Conservation (phyloP, 2,888 invertebrate species). For the Theodoxus fluviatilis region DNA sequence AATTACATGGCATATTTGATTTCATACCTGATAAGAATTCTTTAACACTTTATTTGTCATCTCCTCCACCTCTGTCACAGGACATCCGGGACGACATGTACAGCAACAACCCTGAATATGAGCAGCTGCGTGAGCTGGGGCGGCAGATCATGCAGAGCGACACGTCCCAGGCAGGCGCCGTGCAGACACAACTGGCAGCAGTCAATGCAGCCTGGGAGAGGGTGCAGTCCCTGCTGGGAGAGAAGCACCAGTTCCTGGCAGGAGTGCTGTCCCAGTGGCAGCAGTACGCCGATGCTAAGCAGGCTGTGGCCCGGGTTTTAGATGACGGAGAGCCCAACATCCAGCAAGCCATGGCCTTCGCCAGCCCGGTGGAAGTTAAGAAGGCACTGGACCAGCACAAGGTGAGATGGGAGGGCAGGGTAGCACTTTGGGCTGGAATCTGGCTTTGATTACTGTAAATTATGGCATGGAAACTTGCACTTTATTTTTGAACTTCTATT, state of each 20-base stretch:
- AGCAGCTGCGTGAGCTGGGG: conserved; percentile 81
- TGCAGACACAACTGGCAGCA: conserved; percentile 47
- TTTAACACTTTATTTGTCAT: no score
- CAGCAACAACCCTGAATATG: conserved; percentile 65
- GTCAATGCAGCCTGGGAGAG: conserved; percentile 56
- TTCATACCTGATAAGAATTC: background rate
- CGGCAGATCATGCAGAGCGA: conserved; percentile 65
- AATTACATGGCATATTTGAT: background rate
- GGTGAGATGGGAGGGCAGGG: conserved; percentile 35
- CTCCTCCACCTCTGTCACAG: conserved; percentile 41
- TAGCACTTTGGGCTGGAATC: no score
- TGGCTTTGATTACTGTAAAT: no score
- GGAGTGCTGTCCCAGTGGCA: conserved; percentile 53
- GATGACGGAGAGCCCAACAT: conserved; percentile 49
- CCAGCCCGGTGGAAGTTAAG: conserved; percentile 50
- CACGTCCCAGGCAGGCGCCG: conserved; percentile 41
- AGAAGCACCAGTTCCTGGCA: conserved; percentile 49
- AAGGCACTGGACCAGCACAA: conserved; percentile 58
- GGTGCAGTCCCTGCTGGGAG: conserved; percentile 45
- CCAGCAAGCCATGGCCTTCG: conserved; percentile 46
- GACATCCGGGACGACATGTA: conserved; percentile 55
- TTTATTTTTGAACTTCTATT: no score
- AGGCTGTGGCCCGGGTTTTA: conserved; percentile 47
- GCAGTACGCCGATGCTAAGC: conserved; percentile 55
- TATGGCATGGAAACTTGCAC: no score